These are phyloP conservation scores for Trypoxylon attenuatum DNA, from an alignment of 2,888 invertebrate species.

Conservation along the genomic window DNA sequence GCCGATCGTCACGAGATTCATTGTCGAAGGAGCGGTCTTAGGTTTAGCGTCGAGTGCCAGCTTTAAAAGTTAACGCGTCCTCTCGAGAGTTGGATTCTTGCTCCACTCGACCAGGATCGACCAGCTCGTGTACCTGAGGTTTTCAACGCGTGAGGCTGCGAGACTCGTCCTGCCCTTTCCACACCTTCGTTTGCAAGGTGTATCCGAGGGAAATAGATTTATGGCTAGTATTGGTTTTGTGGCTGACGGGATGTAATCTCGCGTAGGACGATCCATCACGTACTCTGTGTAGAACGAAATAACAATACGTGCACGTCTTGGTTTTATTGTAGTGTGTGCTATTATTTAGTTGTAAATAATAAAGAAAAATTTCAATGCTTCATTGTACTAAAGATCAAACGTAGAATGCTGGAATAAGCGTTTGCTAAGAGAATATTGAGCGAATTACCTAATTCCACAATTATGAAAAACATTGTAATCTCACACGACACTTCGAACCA, in stretches of 20 bases:
- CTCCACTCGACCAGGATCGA: conserved; percentile 5
- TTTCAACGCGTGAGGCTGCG: conserved; percentile 1
- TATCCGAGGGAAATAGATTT: conserved; percentile 29
- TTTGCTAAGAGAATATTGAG: too few relatives aligned
- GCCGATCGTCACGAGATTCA: conserved; percentile 10
- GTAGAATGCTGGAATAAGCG: too few relatives aligned
- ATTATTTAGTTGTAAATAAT: neutral
- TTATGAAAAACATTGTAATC: too few relatives aligned
- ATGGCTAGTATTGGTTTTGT: conserved; percentile 28
- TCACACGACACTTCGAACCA: too few relatives aligned
- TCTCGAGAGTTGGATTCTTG: conserved; percentile 26
- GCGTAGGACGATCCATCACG: conserved; percentile 48
- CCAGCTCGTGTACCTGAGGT: conserved; percentile 21
- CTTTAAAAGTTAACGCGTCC: conserved; percentile 52
- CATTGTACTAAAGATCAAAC: too few relatives aligned
- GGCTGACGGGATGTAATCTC: conserved; percentile 38
- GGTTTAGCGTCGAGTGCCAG: neutral
- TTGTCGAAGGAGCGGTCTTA: conserved; percentile 3
- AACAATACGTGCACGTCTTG: neutral
- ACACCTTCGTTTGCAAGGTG: conserved; percentile 35
- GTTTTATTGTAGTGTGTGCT: neutral
- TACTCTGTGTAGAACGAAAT: neutral
- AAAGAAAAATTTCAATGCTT: too few relatives aligned
- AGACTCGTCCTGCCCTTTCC: conserved; percentile 7
- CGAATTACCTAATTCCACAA: too few relatives aligned